phyloP scores from a whole-genome alignment of 2,113 vertebrate genomes.

The Bambusicola thoracicus region DNA sequence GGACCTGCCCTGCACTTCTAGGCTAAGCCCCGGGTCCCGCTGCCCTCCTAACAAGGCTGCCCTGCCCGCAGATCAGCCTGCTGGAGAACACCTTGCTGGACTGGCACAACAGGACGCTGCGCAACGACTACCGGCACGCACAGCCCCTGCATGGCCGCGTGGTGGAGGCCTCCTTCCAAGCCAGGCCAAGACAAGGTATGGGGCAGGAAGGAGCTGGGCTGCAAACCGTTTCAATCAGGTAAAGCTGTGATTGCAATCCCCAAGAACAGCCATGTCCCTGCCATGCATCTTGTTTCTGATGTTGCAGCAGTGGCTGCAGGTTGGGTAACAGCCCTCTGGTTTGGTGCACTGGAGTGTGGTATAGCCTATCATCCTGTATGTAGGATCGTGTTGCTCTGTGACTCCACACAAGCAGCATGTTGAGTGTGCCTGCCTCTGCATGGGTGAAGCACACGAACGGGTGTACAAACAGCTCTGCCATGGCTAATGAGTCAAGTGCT shows the following conservation, averaged over 20 bases:
- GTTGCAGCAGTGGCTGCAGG: not conserved
- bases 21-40: rapidly evolving
- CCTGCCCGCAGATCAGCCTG: slow-evolving; percentile 77
- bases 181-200: slow-evolving; percentile 61
- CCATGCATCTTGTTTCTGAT: rapidly evolving
- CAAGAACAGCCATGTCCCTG: not conserved
- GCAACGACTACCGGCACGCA: slow-evolving; percentile 83
- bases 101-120: slow-evolving; percentile 82
- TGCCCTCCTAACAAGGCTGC: rapidly evolving
- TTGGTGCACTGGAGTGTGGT: rapidly evolving
- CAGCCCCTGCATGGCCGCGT: slow-evolving; percentile 85
- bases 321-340: not conserved
- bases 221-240: rapidly evolving
- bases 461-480: not conserved
- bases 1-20: rapidly evolving
- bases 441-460: rapidly evolving
- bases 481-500: not conserved
- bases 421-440: not conserved
- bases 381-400: rapidly evolving
- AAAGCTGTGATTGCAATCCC: not conserved
- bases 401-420: not conserved
- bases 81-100: slow-evolving; percentile 87
- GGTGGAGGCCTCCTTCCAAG: slow-evolving; percentile 86
- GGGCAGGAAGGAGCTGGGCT: rapidly evolving
- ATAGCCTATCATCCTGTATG: no score